Percentiles rank a stretch among this genome's conserved stretches.
phyloP scores from a whole-genome alignment of 2,888 invertebrate genomes.

The Rhagonycha fulva region DNA sequence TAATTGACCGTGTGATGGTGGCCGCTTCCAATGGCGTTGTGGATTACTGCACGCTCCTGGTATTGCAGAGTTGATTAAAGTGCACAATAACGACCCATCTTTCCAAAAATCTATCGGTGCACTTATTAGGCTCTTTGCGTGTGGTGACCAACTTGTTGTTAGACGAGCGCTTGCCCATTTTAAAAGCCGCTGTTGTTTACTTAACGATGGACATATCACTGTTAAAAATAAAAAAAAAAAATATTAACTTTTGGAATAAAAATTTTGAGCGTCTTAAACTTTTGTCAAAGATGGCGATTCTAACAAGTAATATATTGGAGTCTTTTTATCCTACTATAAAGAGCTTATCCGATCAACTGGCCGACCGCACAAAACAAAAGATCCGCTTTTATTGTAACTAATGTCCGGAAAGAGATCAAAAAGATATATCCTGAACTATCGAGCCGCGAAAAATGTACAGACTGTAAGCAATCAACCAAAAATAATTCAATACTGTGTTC shows the following conservation, averaged over 20 bases:
- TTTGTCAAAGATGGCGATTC: background rate
- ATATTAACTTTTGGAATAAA: background rate
- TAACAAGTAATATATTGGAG: slow-evolving; percentile 22
- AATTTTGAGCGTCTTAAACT: background rate
- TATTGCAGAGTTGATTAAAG: slow-evolving; percentile 61
- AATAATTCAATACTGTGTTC: slow-evolving; percentile 26
- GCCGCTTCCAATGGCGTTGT: slow-evolving; percentile 54
- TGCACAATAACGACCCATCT: slow-evolving; percentile 65
- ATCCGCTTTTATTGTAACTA: slow-evolving; percentile 30
- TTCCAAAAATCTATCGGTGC: slow-evolving; percentile 60
- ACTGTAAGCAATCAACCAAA: slow-evolving; percentile 27
- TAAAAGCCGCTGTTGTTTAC: slow-evolving; percentile 46
- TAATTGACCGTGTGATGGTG: slow-evolving; percentile 63
- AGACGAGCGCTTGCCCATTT: slow-evolving; percentile 48
- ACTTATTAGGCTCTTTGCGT: slow-evolving; percentile 47
- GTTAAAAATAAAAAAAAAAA: slow-evolving; percentile 22
- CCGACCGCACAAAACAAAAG: slow-evolving; percentile 30
- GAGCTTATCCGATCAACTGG: slow-evolving; percentile 30
- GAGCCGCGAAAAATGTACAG: slow-evolving; percentile 28
- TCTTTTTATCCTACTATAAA: slow-evolving; percentile 22
- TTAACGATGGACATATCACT: slow-evolving; percentile 50
- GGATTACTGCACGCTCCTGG: slow-evolving; percentile 65
- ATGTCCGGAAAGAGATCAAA: slow-evolving; percentile 38
- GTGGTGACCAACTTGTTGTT: slow-evolving; percentile 44
- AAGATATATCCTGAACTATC: slow-evolving; percentile 33